These are phyloP conservation scores for Zapornia atra DNA, from an alignment of 2,113 vertebrate genomes.

Conservation along the genomic window DNA sequence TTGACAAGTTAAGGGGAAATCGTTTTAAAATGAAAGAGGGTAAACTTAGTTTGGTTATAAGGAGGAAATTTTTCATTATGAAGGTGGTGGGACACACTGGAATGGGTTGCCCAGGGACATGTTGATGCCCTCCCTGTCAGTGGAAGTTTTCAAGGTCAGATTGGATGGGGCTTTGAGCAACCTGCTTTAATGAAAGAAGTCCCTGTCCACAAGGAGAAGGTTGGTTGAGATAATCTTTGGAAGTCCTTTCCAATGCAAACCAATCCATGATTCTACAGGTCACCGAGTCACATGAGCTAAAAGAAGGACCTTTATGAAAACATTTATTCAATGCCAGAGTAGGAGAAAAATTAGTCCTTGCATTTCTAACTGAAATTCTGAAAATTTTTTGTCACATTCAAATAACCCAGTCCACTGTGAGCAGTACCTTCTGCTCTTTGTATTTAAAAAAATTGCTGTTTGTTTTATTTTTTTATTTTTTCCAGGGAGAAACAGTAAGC, in stretches of 20 bases:
- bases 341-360: not conserved
- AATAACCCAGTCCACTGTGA: not conserved
- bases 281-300: not conserved
- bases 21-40: not conserved
- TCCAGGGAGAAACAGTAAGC: not conserved
- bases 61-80: not conserved
- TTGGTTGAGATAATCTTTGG: not conserved
- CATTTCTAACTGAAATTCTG: not conserved
- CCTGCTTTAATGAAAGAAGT: not conserved
- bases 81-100: not conserved
- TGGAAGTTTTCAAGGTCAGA: not conserved
- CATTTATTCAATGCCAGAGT: not conserved
- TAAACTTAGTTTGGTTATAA: not conserved
- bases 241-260: not conserved
- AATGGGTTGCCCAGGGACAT: not conserved
- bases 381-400: not conserved
- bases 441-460: not conserved
- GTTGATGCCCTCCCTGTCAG: not conserved
- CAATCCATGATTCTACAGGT: not conserved
- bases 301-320: not conserved
- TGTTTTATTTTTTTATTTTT: not conserved
- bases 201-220: fast-evolving
- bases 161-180: not conserved
- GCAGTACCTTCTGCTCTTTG: not conserved
- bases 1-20: too few relatives aligned